phyloP scores from a whole-genome alignment of 92 coral and sea anemone genomes.

The Zoanthus gigantus region DNA sequence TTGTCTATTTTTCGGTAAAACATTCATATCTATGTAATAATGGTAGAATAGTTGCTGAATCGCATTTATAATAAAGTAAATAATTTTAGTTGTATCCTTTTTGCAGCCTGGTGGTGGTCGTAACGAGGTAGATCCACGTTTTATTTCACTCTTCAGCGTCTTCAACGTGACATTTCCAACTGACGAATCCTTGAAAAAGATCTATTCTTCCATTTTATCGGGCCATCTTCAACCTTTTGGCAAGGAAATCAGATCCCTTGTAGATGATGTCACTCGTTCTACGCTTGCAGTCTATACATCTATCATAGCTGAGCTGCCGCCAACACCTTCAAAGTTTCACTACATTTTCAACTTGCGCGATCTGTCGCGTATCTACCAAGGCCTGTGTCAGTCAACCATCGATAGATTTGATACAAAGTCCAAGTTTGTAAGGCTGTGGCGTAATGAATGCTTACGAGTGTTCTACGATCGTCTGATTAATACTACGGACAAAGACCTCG shows the following conservation, averaged over 20 bases:
- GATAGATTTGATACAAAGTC: conserved; percentile 92
- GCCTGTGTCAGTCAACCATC: conserved; percentile 93
- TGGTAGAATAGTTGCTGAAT: too few species aligned
- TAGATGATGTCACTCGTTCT: conserved; percentile 77
- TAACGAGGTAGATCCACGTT: conserved; percentile 99
- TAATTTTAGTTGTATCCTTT: not conserved
- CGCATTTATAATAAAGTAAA: not conserved
- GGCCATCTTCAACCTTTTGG: conserved; percentile 96
- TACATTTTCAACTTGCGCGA: conserved; percentile 99
- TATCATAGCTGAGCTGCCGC: conserved; percentile 92
- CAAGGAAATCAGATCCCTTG: conserved; percentile 83
- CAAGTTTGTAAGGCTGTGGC: conserved; percentile 97
- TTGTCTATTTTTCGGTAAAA: too few species aligned
- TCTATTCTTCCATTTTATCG: conserved; percentile 88
- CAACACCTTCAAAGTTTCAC: conserved; percentile 99
- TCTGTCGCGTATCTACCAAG: conserved; percentile 97
- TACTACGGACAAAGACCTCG: conserved; percentile 82
- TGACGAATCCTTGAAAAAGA: conserved; percentile 88
- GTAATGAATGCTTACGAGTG: conserved; percentile 97
- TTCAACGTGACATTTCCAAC: conserved; percentile 98
- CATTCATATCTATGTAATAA: too few species aligned
- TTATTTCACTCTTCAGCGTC: conserved; percentile 96
- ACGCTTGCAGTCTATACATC: conserved; percentile 86
- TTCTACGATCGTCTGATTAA: conserved; percentile 97
- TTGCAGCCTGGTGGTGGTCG: conserved; percentile 99